phyloP scores from a whole-genome alignment of 1,140 invertebrate genomes.

The Zelostemma sp. region DNA sequence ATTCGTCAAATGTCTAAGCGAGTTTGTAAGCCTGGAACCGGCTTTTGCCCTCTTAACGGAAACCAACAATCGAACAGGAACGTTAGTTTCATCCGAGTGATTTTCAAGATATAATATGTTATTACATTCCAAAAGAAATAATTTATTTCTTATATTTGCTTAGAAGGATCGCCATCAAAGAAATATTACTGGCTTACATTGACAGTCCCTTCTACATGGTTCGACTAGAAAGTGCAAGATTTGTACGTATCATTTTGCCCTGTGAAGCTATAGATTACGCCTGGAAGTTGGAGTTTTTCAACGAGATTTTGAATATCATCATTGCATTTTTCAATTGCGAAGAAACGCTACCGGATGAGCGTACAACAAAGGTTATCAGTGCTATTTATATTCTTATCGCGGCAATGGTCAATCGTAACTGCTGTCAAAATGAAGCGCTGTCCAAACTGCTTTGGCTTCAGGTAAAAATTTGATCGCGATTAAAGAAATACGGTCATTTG shows the following conservation, averaged over 20 bases:
- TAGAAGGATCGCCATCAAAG: not conserved
- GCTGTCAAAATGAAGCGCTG: constrained; percentile 26
- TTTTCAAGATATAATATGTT: too few relatives aligned
- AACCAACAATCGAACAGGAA: constrained; percentile 1
- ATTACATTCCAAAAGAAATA: too few relatives aligned
- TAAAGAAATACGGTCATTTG: too few relatives aligned
- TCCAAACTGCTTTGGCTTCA: constrained; percentile 26
- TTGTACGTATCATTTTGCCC: constrained; percentile 18
- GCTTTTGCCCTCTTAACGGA: not conserved
- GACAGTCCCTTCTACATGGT: constrained; percentile 17
- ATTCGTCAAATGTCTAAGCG: constrained; percentile 26
- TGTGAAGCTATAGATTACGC: constrained; percentile 12
- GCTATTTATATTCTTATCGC: constrained; percentile 27
- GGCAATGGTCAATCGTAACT: constrained; percentile 11
- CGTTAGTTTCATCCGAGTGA: constrained; percentile 11
- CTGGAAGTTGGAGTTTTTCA: constrained; percentile 29
- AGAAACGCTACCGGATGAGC: constrained; percentile 11
- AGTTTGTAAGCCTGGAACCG: constrained; percentile 16
- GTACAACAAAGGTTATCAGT: constrained; percentile 21
- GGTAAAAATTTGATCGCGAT: too few relatives aligned
- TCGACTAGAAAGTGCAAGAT: constrained; percentile 18
- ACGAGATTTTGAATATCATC: constrained; percentile 8
- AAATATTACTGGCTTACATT: constrained; percentile 16
- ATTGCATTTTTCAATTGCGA: constrained; percentile 2
- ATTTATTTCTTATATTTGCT: constrained; percentile 5